Evolutionary conservation across 1,140 invertebrate genomes (phyloP), one percentile per base, ranked within the genome.

Genomic region (Zaprionus tsacasi): DNA sequence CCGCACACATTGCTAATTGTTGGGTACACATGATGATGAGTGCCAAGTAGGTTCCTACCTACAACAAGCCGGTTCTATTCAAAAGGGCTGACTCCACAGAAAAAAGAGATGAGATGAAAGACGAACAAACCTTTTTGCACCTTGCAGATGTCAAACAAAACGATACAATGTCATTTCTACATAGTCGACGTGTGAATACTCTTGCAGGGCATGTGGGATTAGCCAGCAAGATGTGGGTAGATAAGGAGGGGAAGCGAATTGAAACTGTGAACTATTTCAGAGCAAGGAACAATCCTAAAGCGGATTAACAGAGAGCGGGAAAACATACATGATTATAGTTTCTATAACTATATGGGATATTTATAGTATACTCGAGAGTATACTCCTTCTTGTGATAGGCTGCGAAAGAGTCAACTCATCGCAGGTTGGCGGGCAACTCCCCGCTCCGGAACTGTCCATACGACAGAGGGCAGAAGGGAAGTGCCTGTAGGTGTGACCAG

Each of bases 1-100:
- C 43, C 72, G 56, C 82, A 85, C 81, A 85, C 78, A 76, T 78
- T 85, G 81, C 82, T 85, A 86, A 85, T 85, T 85, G 82, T 81
- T 70, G 82, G 78, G 54, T 78, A 54, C 38, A 70, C 61, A 70
- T 64, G 70, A 86, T 81, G 70, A 86, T 81, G 76, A 63, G 67
- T 71, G 70, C 55, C 70, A 72, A 66, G 63, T 72, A 55, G 45
- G 55, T 21, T 13, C 70, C 70, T 33, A 38, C 63, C 70, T 65
- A n/a, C n/a, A n/a, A n/a, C n/a, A n/a, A n/a, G n/a, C n/a, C n/a
- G n/a, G n/a, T n/a, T 45, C 10, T 68, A 64, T 78, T 35, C 6
- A 12, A 27, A 64, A 33, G 66, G 63, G 63, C 78, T 71, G 61
- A 67, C 36, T 35, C 61, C 25, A 63, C 73, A 69, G 21, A 50